phyloP scores from a whole-genome alignment of 2,797 vertebrate genomes.

The Allenopithecus nigroviridis region DNA sequence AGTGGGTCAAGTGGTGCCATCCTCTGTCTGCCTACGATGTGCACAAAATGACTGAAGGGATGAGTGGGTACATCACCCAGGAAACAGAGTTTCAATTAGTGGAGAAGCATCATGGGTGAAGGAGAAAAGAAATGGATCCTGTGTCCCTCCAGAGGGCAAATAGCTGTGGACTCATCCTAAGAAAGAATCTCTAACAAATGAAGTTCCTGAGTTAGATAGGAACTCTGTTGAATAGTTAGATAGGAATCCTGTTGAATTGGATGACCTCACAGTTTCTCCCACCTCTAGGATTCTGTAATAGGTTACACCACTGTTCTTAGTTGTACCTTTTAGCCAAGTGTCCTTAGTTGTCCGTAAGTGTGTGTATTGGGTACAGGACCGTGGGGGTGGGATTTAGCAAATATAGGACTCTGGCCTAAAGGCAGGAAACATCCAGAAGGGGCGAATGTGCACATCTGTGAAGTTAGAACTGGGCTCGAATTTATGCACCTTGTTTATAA shows the following conservation, averaged over 20 bases:
- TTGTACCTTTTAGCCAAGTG: background rate
- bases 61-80: background rate
- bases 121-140: background rate
- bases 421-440: background rate
- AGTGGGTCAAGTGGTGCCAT: background rate
- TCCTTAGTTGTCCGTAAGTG: background rate
- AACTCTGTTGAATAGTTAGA: background rate
- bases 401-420: background rate
- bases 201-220: background rate
- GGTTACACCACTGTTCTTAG: background rate
- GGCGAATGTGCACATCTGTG: background rate
- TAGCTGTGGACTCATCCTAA: background rate
- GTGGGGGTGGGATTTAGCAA: background rate
- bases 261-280: background rate
- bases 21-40: background rate
- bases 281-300: background rate
- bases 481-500: background rate
- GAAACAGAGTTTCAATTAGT: background rate
- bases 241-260: background rate
- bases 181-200: background rate
- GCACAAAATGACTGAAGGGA: background rate
- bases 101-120: background rate
- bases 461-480: background rate
- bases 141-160: background rate
- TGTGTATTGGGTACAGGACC: background rate